These are phyloP conservation scores for Cantharis flavilabris DNA, from an alignment of 2,888 invertebrate genomes.

Conservation along the genomic window DNA sequence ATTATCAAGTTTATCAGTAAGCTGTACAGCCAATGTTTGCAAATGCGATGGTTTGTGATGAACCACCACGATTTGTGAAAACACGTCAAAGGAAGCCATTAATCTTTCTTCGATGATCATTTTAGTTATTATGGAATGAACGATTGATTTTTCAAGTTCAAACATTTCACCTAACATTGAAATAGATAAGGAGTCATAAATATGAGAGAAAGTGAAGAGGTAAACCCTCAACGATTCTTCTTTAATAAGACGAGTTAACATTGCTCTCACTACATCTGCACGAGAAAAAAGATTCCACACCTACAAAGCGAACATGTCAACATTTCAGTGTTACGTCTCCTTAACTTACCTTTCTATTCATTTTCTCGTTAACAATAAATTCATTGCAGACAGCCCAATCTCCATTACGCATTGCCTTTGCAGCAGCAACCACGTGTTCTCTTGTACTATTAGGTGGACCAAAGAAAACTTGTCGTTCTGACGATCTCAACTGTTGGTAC, in stretches of 20 bases:
- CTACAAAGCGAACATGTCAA: constrained; percentile 51
- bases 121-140: constrained; percentile 96
- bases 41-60: constrained; percentile 97
- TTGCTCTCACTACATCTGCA: constrained; percentile 84
- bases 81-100: constrained; percentile 97
- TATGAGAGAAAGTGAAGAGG: constrained; percentile 96
- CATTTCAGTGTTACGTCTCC: neutral
- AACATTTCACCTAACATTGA: constrained; percentile 93
- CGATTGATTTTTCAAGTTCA: constrained; percentile 82
- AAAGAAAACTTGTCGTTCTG: constrained; percentile 39
- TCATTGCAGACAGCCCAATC: constrained; percentile 95
- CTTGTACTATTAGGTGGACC: constrained; percentile 99
- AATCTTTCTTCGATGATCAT: constrained; percentile 99
- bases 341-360: constrained; percentile 85
- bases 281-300: constrained; percentile 98
- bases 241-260: constrained; percentile 92
- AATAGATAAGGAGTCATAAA: constrained; percentile 96
- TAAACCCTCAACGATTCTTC: constrained; percentile 97
- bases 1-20: constrained; percentile 89
- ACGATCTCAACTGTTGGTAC: constrained; percentile 77
- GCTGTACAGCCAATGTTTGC: constrained; percentile 93
- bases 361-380: constrained; percentile 98
- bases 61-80: constrained; percentile 95
- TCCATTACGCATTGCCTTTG: constrained; percentile 97
- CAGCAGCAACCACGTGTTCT: constrained; percentile 98